Base-by-base conservation (phyloP, 2,797 vertebrate species). In the Halcyon chelicuti region DNA sequence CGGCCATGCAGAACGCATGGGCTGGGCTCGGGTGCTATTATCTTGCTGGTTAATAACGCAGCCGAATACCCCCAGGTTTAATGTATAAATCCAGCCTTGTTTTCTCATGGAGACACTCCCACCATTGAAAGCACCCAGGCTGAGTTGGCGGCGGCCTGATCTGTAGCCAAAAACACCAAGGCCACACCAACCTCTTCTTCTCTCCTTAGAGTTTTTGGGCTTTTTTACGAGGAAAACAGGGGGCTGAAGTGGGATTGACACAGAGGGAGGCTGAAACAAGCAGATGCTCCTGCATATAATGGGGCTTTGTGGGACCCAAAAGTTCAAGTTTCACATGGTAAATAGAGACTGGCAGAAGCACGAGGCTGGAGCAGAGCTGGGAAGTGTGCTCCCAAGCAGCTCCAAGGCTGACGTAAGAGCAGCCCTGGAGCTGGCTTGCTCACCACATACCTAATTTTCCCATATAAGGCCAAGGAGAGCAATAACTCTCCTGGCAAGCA, bases 381-480 rank as follows among this genome's bases (percentile, higher is more conserved):
- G 91, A 85, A 86, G 62, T 1, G 3, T 6, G 3, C 2, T 16
- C 67, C 86, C 0, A 2, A 82, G 74, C n/a, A 4, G 65, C 86
- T 94, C 90, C 91, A 93, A 35, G 87, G 68, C 78, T 96, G 96
- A 96, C 6, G 80, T 96, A 68, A 95, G 93, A 91, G 79, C 80
- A 86, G 88, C 62, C 80, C 92, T 1, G 9, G 66, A 51, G 25
- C 94, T 81, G 94, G 75, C 75, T 87, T 8, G 46, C 87, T 88
- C 87, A 39, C 61, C 89, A 90, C 95, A 81, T 95, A 95, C 96
- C 95, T 98, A 90, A 97, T 98, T 98, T 98, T 97, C 93, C 98
- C 98, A 96, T 98, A 98, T 98, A 98, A 98, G 98, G 98, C 96
- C 97, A 98, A 90, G 65, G 61, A 95, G 92, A 96, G 94, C 85